Conservation (phyloP, 2,797 vertebrate genomes). For the Thalassophryne amazonica region DNA sequence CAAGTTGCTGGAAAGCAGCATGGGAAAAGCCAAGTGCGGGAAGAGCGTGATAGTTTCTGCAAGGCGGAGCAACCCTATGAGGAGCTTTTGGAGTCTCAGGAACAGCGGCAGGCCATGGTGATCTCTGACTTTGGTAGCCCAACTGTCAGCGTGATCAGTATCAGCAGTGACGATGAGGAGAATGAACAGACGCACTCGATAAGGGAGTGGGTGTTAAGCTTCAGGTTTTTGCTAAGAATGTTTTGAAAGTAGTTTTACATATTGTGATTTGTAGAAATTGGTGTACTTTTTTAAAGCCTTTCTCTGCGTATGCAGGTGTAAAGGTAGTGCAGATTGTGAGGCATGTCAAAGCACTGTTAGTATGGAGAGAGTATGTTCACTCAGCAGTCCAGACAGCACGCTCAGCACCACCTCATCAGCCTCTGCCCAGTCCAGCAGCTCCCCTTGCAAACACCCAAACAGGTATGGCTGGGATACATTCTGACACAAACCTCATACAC, state of each 20-base stretch:
- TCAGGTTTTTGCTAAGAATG: not conserved
- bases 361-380: conserved; percentile 93
- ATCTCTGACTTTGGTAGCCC: conserved; percentile 89
- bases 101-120: conserved; percentile 87
- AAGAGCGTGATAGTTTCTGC: conserved; percentile 74
- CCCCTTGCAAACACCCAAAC: conserved; percentile 93
- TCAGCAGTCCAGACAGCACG: conserved; percentile 96
- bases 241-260: not conserved
- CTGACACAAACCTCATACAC: not conserved
- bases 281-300: not conserved
- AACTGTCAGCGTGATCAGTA: conserved; percentile 92
- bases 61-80: conserved; percentile 79
- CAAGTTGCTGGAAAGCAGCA: conserved; percentile 77
- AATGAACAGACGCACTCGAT: conserved; percentile 79
- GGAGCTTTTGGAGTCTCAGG: conserved; percentile 73
- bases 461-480: conserved; percentile 74
- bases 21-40: conserved; percentile 55
- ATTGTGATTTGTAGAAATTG: not conserved
- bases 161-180: conserved; percentile 90
- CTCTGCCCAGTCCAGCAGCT: conserved; percentile 89
- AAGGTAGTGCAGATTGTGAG: conserved; percentile 92
- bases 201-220: conserved; percentile 84
- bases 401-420: conserved; percentile 92
- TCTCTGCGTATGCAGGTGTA: conserved; percentile 79
- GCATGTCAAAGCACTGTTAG: conserved; percentile 95